Evolutionary conservation across 2,113 vertebrate genomes (phyloP).

Genomic region (Rutilus rutilus): DNA sequence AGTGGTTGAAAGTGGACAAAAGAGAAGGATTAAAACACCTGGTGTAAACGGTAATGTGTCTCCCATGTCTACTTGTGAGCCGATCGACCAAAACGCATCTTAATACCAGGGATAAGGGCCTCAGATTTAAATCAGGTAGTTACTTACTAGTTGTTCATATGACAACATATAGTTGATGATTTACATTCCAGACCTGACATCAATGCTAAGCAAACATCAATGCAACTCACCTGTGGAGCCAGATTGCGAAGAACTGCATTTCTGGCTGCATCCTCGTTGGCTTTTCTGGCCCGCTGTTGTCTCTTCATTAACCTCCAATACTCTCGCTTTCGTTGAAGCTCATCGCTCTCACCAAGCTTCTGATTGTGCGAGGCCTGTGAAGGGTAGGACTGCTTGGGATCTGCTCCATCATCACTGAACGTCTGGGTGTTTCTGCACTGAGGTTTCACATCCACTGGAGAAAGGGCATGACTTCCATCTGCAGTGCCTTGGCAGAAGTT

Average conservation of each 20-base stretch:
- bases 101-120: too few species aligned
- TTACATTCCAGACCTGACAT: background rate
- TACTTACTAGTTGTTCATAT: too few species aligned
- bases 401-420: conserved; percentile 27
- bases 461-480: background rate
- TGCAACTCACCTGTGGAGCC: conserved; percentile 26
- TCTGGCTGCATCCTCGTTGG: conserved; percentile 59
- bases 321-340: conserved; percentile 75
- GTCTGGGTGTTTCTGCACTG: conserved; percentile 51
- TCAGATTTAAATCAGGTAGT: too few species aligned
- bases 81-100: too few species aligned
- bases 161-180: too few species aligned
- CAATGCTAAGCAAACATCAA: background rate
- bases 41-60: too few species aligned
- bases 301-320: conserved; percentile 81
- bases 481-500: background rate
- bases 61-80: too few species aligned
- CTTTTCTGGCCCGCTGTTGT: conserved; percentile 74
- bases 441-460: background rate
- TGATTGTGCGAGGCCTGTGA: conserved; percentile 46
- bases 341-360: conserved; percentile 46
- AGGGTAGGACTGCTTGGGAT: conserved; percentile 49
- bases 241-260: conserved; percentile 14
- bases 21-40: too few species aligned
- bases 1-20: too few species aligned